These are phyloP conservation scores for Pachypeltis micranthus DNA, from an alignment of 1,140 invertebrate species.

Conservation along the genomic window DNA sequence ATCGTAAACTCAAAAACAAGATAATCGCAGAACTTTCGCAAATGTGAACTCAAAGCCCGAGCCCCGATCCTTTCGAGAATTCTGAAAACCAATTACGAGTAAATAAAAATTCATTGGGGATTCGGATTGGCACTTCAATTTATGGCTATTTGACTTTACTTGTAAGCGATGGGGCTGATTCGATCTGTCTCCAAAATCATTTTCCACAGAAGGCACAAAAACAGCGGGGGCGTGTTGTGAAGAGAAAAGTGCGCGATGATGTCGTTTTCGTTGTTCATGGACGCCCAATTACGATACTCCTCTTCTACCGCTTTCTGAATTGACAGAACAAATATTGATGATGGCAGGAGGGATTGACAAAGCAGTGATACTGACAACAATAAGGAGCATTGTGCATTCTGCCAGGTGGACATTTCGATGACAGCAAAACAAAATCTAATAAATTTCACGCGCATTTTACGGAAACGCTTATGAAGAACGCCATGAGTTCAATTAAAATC, in stretches of 20 bases:
- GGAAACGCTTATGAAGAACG: no score
- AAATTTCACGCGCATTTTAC: no score
- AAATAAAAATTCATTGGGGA: background rate
- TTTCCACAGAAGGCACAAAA: slow-evolving; percentile 87
- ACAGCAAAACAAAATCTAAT: no score
- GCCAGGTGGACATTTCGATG: no score
- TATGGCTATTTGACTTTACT: no score
- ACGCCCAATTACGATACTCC: slow-evolving; percentile 90
- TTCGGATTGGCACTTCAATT: no score
- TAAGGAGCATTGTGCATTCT: no score
- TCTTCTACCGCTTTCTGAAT: slow-evolving; percentile 74
- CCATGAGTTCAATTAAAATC: no score
- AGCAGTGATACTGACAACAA: no score
- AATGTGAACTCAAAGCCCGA: slow-evolving; percentile 72
- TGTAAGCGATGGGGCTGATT: slow-evolving; percentile 85
- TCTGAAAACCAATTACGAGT: slow-evolving; percentile 43
- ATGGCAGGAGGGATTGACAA: slow-evolving; percentile 2
- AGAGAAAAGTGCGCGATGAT: slow-evolving; percentile 90
- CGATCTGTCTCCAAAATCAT: slow-evolving; percentile 89
- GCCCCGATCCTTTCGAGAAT: slow-evolving; percentile 89
- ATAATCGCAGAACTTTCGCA: slow-evolving; percentile 91
- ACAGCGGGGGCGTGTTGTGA: slow-evolving; percentile 74
- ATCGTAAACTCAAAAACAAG: slow-evolving; percentile 83
- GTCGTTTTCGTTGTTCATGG: slow-evolving; percentile 93
- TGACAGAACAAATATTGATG: slow-evolving; percentile 17